Percentiles rank a stretch among this genome's conserved stretches.
Evolutionary conservation across 2,113 vertebrate species (phyloP).

Genomic region (Ceyx margarethae): DNA sequence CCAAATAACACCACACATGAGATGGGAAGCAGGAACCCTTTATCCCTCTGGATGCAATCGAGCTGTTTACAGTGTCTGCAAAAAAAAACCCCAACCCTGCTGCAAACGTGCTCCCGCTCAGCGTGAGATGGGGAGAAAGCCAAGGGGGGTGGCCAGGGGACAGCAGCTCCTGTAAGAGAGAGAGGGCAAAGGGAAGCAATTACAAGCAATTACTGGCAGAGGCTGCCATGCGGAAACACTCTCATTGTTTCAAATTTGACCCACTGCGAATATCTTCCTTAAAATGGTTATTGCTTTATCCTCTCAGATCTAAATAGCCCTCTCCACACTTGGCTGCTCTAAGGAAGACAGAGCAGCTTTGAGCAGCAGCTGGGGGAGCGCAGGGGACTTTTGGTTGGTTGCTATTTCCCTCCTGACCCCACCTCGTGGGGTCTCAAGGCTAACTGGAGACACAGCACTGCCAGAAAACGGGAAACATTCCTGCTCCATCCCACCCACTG

Average conservation of each 20-base stretch:
- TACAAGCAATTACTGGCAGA: constrained; percentile 64
- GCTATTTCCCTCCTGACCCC: background rate
- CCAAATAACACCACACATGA: constrained; percentile 19
- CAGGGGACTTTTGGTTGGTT: background rate
- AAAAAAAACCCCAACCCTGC: background rate
- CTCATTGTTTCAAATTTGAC: constrained; percentile 59
- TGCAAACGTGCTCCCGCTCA: background rate
- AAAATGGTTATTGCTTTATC: constrained; percentile 45
- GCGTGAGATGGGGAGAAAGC: background rate
- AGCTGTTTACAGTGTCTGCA: background rate
- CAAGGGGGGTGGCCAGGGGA: background rate
- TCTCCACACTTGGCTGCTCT: constrained; percentile 17
- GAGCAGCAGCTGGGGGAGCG: background rate
- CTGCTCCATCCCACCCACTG: background rate
- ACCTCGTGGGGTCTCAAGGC: background rate
- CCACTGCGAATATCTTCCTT: constrained; percentile 29
- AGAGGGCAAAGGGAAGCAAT: constrained; percentile 49
- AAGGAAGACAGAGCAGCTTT: background rate
- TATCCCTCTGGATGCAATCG: background rate
- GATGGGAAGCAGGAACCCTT: constrained; percentile 26
- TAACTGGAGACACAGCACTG: background rate
- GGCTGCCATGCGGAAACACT: constrained; percentile 42
- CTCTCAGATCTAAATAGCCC: constrained; percentile 7
- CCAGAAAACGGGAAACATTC: background rate
- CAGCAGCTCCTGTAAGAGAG: background rate